These are phyloP conservation scores for Otolemur crassicaudatus DNA, from an alignment of 2,797 vertebrate species.

Conservation along the genomic window DNA sequence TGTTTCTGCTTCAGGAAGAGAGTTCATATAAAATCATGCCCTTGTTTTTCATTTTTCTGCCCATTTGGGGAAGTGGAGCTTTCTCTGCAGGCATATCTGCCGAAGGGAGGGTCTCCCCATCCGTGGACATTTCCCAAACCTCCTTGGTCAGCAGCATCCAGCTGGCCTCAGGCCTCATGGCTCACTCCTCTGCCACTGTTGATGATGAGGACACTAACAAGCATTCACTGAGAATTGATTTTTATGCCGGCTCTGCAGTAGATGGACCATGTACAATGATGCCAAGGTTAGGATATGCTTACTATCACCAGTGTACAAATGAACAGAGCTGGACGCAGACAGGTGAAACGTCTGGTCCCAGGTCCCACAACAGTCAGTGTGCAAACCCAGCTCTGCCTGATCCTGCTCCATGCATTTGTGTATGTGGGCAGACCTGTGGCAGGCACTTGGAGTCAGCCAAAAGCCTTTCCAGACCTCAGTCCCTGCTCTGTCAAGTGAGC, in stretches of 20 bases:
- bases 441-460: not conserved
- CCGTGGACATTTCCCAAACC: not conserved
- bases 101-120: not conserved
- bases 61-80: not conserved
- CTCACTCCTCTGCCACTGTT: not conserved
- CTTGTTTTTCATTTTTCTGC: not conserved
- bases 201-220: accelerated
- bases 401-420: not conserved
- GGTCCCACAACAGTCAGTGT: not conserved
- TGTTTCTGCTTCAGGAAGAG: accelerated
- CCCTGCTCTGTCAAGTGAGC: not conserved
- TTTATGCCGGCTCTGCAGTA: not conserved
- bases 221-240: not conserved
- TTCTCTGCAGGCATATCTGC: not conserved
- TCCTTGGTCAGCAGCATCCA: not conserved
- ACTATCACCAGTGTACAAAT: not conserved
- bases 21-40: not conserved
- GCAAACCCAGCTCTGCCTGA: not conserved
- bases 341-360: not conserved
- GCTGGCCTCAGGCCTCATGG: not conserved
- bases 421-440: too few species aligned
- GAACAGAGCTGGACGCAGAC: not conserved
- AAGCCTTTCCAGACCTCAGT: not conserved
- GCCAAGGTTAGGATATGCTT: not conserved
- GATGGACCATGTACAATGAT: too few species aligned